These are phyloP conservation scores for Forbesichthys agassizii DNA, from an alignment of 2,113 vertebrate genomes.

Conservation along the genomic window DNA sequence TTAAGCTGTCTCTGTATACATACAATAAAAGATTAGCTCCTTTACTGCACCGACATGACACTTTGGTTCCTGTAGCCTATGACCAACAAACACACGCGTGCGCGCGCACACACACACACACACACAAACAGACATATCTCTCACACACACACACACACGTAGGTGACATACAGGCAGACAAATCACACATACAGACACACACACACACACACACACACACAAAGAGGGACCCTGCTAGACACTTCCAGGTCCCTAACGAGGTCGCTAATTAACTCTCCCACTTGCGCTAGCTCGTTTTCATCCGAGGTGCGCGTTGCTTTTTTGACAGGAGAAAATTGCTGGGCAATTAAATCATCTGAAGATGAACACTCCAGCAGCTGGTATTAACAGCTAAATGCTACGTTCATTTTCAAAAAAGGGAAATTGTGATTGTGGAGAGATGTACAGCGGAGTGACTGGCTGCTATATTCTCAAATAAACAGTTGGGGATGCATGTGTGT, in stretches of 20 bases:
- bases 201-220: constrained; percentile 25
- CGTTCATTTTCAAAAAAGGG: constrained; percentile 62
- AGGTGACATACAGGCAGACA: neutral
- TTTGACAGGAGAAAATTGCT: constrained; percentile 82
- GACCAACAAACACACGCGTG: constrained; percentile 14
- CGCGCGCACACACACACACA: constrained; percentile 5
- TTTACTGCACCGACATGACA: constrained; percentile 6
- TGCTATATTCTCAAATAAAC: constrained; percentile 35
- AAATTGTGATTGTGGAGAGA: constrained; percentile 54
- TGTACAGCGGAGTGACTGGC: constrained; percentile 35
- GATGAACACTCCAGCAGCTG: constrained; percentile 78
- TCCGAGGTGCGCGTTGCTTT: constrained; percentile 77
- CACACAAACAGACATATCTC: constrained; percentile 20
- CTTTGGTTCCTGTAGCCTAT: constrained; percentile 21
- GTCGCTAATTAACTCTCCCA: constrained; percentile 83
- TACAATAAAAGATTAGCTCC: constrained; percentile 42
- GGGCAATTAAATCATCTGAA: constrained; percentile 83
- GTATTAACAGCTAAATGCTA: constrained; percentile 79
- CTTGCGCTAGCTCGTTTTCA: constrained; percentile 71
- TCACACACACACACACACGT: constrained; percentile 33
- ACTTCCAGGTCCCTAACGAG: constrained; percentile 81
- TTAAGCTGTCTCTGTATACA: constrained; percentile 37
- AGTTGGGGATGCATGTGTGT: constrained; percentile 20
- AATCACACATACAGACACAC: constrained; percentile 21
- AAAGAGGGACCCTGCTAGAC: constrained; percentile 52